Conservation (phyloP, 2,113 vertebrate genomes). For the Climacteris rufus region DNA sequence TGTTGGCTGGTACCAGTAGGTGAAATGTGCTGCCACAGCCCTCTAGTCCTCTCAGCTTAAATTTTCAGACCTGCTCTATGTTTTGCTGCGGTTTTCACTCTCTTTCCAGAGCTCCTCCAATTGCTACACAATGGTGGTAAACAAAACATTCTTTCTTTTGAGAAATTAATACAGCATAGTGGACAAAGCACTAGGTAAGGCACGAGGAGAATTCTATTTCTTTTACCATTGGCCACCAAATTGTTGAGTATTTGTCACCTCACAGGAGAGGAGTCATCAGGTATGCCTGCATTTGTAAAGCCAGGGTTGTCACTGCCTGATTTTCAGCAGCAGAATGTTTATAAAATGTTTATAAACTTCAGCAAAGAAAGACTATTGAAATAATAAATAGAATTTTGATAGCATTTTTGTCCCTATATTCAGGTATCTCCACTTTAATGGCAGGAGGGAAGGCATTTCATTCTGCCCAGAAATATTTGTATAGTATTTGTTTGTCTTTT, state of each 20-base stretch:
- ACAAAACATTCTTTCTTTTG: not conserved
- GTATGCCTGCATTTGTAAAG: not conserved
- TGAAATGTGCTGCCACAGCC: not conserved
- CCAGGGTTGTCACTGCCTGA: too few relatives aligned
- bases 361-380: not conserved
- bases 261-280: not conserved
- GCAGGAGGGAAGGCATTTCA: not conserved
- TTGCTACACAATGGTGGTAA: not conserved
- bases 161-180: not conserved
- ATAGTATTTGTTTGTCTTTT: not conserved
- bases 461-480: not conserved
- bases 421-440: not conserved
- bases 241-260: not conserved
- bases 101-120: not conserved
- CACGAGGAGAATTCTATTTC: not conserved
- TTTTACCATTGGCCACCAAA: not conserved
- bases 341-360: not conserved
- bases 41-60: not conserved
- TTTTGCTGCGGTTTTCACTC: not conserved
- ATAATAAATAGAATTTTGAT: not conserved
- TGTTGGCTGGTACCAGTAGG: not conserved
- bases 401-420: not conserved
- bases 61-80: not conserved
- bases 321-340: not conserved
- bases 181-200: not conserved